phyloP scores from a whole-genome alignment of 2,797 vertebrate species.

The Danionella dracula region DNA sequence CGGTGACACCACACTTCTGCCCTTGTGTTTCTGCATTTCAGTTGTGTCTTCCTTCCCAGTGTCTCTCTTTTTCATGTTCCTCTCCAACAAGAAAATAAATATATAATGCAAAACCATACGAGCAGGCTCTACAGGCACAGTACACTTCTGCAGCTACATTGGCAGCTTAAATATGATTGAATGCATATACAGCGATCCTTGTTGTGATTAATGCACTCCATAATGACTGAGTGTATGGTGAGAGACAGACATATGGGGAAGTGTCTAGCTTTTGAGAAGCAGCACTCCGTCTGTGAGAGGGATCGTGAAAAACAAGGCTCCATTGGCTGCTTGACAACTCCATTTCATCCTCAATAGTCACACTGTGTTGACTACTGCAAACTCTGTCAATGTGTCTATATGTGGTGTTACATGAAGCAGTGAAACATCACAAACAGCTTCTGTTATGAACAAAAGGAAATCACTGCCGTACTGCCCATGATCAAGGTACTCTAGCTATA shows the following conservation, averaged over 20 bases:
- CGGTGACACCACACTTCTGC: conserved; percentile 9
- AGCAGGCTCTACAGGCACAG: background rate
- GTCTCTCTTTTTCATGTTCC: background rate
- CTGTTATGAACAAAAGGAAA: background rate
- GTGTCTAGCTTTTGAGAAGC: conserved; percentile 43
- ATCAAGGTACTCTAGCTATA: background rate
- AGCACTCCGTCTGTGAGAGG: conserved; percentile 43
- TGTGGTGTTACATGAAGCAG: conserved; percentile 14
- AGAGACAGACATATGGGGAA: conserved; percentile 43
- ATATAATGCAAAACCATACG: conserved; percentile 6
- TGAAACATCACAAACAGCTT: conserved; percentile 5
- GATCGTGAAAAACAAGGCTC: conserved; percentile 26
- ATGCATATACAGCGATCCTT: conserved; percentile 1
- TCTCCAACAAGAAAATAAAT: background rate
- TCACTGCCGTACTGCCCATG: background rate
- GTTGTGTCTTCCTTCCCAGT: background rate
- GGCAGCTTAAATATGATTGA: conserved; percentile 1
- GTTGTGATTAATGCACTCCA: conserved; percentile 33
- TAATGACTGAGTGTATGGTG: conserved; percentile 3
- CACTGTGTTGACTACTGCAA: conserved; percentile 17
- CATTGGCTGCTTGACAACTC: conserved; percentile 39
- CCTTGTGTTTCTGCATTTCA: conserved; percentile 1
- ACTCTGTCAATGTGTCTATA: conserved; percentile 1
- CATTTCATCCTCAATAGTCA: conserved; percentile 29
- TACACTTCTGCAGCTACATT: background rate